These are phyloP conservation scores for Agelaius tricolor DNA, from an alignment of 2,113 vertebrate genomes.

Conservation along the genomic window DNA sequence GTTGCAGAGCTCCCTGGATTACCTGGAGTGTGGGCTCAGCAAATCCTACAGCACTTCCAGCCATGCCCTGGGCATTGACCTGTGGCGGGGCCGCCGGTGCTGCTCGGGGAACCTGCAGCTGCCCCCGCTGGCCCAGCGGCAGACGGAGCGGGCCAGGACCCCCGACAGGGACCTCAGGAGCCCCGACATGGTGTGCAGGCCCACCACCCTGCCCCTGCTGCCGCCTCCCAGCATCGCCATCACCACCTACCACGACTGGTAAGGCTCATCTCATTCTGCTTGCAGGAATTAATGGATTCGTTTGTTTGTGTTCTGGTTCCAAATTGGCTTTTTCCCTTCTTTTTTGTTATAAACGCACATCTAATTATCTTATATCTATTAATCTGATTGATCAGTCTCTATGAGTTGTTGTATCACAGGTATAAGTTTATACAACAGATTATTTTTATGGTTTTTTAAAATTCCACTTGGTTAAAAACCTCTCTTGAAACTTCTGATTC, in stretches of 20 bases:
- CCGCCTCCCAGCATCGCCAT: conserved; percentile 90
- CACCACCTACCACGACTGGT: conserved; percentile 89
- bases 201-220: conserved; percentile 85
- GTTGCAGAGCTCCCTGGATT: conserved; percentile 82
- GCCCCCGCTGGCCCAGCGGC: conserved; percentile 89
- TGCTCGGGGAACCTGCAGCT: conserved; percentile 91
- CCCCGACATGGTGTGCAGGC: conserved; percentile 83
- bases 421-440: not conserved
- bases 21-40: conserved; percentile 80
- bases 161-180: conserved; percentile 84
- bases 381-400: no score
- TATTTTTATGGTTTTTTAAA: rapidly evolving
- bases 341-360: rapidly evolving
- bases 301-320: not conserved
- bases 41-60: conserved; percentile 89
- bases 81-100: conserved; percentile 86
- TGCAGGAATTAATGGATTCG: rapidly evolving
- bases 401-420: rapidly evolving
- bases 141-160: conserved; percentile 79
- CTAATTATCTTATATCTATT: rapidly evolving
- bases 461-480: not conserved
- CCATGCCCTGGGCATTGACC: conserved; percentile 85
- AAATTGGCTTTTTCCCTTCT: rapidly evolving
- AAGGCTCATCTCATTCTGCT: rapidly evolving
- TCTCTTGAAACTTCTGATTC: not conserved